Evolutionary conservation across 2,797 vertebrate genomes (phyloP).

Genomic region (Catharus ustulatus): DNA sequence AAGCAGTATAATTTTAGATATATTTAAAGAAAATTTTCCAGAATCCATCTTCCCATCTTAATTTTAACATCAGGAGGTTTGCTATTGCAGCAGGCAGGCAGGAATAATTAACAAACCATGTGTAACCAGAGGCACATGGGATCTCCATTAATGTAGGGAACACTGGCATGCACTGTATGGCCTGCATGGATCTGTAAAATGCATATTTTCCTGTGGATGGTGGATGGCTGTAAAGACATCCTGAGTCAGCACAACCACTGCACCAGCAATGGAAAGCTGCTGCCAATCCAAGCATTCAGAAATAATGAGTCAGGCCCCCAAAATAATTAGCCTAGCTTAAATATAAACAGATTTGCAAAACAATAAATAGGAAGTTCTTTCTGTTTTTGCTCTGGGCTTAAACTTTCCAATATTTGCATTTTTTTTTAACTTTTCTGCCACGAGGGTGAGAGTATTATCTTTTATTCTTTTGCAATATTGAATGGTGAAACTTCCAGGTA

Average conservation of each 20-base stretch:
- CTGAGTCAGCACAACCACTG: conserved; percentile 44
- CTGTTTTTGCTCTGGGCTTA: neutral
- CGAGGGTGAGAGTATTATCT: neutral
- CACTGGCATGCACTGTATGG: neutral
- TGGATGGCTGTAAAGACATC: conserved; percentile 10
- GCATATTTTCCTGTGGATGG: conserved; percentile 7
- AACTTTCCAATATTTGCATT: neutral
- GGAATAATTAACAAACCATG: neutral
- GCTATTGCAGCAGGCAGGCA: neutral
- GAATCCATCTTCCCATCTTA: neutral
- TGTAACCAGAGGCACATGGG: neutral
- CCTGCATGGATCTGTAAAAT: neutral
- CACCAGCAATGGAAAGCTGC: neutral
- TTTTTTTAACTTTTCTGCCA: neutral
- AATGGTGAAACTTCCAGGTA: conserved; percentile 16
- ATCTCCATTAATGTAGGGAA: conserved; percentile 29
- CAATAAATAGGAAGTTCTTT: conserved; percentile 22
- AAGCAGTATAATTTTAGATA: neutral
- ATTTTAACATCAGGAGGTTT: neutral
- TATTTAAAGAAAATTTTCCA: neutral
- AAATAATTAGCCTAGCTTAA: conserved; percentile 3
- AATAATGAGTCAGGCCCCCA: conserved; percentile 2
- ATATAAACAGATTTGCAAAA: conserved; percentile 39
- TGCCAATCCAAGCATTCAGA: conserved; percentile 30
- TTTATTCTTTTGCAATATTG: neutral